A percentile compares a stretch with the other conserved stretches of the same genome.
Conservation (phyloP, 2,888 invertebrate genomes). For the Pogonocherus hispidulus region DNA sequence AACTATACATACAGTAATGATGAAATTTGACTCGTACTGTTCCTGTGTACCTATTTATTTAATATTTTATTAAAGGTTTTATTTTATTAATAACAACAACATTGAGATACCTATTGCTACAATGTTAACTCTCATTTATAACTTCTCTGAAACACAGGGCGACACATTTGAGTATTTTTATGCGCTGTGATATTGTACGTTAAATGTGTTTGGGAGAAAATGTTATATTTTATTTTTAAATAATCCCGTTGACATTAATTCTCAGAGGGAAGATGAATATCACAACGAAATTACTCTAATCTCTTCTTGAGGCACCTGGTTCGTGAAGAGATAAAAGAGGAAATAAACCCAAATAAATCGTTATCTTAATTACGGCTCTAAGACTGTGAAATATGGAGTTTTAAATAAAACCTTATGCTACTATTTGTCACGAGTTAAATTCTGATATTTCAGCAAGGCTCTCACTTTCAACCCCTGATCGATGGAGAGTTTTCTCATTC, state of each 20-base stretch:
- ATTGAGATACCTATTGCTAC: too few species aligned
- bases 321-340: constrained; percentile 13
- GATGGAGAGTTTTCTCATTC: not conserved
- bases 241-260: constrained; percentile 23
- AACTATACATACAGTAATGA: too few species aligned
- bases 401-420: constrained; percentile 12
- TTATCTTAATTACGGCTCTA: constrained; percentile 27
- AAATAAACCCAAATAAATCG: constrained; percentile 34
- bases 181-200: not conserved
- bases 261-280: constrained; percentile 20
- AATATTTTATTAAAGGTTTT: too few species aligned
- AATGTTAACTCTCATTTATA: too few species aligned
- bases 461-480: not conserved
- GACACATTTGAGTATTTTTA: too few species aligned
- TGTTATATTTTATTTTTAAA: constrained; percentile 2
- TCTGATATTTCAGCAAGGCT: not conserved
- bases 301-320: constrained; percentile 26
- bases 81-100: too few species aligned
- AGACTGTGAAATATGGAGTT: constrained; percentile 11
- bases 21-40: too few species aligned
- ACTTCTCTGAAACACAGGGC: too few species aligned
- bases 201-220: not conserved
- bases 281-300: constrained; percentile 29
- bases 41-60: too few species aligned
- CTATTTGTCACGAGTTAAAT: not conserved